These are phyloP conservation scores for Drosophila sucinea DNA, from an alignment of 1,140 invertebrate species.

Conservation along the genomic window DNA sequence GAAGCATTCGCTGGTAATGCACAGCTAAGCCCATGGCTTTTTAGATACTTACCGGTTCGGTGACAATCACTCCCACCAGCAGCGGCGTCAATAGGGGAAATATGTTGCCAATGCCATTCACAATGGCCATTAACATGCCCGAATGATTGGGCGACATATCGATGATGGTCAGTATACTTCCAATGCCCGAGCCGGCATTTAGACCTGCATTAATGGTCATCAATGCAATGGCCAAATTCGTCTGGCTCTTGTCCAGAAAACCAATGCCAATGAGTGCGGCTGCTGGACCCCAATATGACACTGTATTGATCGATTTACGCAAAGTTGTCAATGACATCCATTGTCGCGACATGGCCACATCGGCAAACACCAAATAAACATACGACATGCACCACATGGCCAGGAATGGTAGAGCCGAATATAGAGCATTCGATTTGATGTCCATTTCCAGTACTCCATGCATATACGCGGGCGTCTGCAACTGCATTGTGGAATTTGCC, in stretches of 20 bases:
- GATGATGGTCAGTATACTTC: constrained; percentile 87
- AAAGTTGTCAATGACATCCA: constrained; percentile 70
- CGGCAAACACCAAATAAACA: constrained; percentile 83
- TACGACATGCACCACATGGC: constrained; percentile 88
- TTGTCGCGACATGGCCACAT: constrained; percentile 50
- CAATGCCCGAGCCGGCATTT: constrained; percentile 90
- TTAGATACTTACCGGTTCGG: constrained; percentile 84
- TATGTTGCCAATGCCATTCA: constrained; percentile 89
- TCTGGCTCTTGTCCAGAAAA: constrained; percentile 82
- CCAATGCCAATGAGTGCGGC: constrained; percentile 86
- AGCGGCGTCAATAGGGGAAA: constrained; percentile 88
- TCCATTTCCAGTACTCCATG: constrained; percentile 90
- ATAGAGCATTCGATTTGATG: constrained; percentile 88
- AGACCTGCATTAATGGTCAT: constrained; percentile 89
- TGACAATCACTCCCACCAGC: constrained; percentile 86
- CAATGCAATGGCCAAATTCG: constrained; percentile 85
- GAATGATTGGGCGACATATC: constrained; percentile 91
- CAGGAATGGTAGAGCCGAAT: constrained; percentile 91
- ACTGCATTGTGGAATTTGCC: constrained; percentile 96
- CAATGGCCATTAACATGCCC: constrained; percentile 87
- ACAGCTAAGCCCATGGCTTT: neutral
- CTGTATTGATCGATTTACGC: constrained; percentile 88
- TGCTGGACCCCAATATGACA: constrained; percentile 86
- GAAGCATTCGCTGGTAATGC: neutral
- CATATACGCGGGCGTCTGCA: constrained; percentile 89